Evolutionary conservation across 2,797 vertebrate species (phyloP), one percentile per base, ranked within the genome.

Genomic region (Enoplosus armatus): DNA sequence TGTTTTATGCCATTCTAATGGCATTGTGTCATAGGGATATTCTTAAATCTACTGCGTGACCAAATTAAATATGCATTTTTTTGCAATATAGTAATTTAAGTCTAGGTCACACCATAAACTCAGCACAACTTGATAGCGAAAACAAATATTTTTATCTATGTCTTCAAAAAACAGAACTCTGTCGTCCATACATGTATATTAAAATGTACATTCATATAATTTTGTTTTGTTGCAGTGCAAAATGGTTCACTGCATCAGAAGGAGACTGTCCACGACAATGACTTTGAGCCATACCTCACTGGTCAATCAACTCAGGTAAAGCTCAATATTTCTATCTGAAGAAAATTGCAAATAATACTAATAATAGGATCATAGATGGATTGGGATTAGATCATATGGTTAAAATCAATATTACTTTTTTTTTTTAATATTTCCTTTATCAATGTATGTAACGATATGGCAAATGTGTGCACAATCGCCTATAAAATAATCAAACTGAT

Each of bases 231-330:
- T 95, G 62, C 88, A 98, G 98, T 97, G 90, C 98, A 98, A 96
- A 99, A 98, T 97, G 97, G 98, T 96, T 97, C 97, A 1, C 93
- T 98, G 92, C 98, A 98, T 95, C 98, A 97, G 94, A 99, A 99
- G 95, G 97, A 98, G 86, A 95, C 96, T 85, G 96, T 97, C 85
- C 98, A 98, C n/a, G 97, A 98, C 95, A 97, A 95, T 90, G 98
- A 99, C 93, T 99, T 98, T 94, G 98, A 99, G 91, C 97, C 97
- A 91, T 98, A 98, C 92, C 97, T 98, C 93, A 96, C 97, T 39
- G 93, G 97, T 94, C 98, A 97, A 90, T 98, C 98, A 79, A 97
- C 96, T 94, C 98, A 98, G 97, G 98, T 98, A 94, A 95, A 93
- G 48, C 67, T 18, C 20, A 4, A 6, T 56, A 20, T 54, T 5